Base-by-base conservation (phyloP, 2,888 invertebrate species). In the Chrysopilus asiliformis region DNA sequence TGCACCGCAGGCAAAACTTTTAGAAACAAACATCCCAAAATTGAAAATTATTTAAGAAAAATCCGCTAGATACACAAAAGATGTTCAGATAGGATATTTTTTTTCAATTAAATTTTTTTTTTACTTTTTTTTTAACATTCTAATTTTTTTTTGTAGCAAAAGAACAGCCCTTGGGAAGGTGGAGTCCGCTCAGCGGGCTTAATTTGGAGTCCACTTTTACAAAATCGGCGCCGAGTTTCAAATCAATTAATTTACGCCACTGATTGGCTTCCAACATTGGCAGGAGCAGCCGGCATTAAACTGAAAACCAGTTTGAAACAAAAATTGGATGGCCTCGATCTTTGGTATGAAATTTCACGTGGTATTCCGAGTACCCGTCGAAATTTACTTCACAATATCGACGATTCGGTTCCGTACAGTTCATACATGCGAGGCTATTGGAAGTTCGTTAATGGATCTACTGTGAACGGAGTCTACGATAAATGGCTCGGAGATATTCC, bases 161-260 rank as follows among this genome's bases (percentile, higher is more conserved):
- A 93, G 60, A 68, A 74, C 46, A 77, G 83, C 0, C 67, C 85
- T 1, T 87, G 80, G 73, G 91, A 94, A 62, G 93, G 93, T 3
- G 89, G 75, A 0, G 70, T 87, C 0, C 68, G 86, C 38, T 81
- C 79, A 0, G 74, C 75, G 1, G 82, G 80, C 0, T 75, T 81
- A 29, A 65, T 89, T 33, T 87, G 81, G 74, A 79, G 76, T 49
- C 76, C 83, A 0, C 43, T 67, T 20, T 53, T 75, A n/a, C 54
- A 54, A 13, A 43, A 62, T 30, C 62, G 69, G 5, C 53, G 66
- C 10, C 68, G 72, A 47, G 68, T 82, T 1, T 73, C 70, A 8
- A 59, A 68, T 14, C 66, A 75, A 32, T 62, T 85, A 33, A 73
- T 89, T 54, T 86, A 87, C 52, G 73, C 89, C 9, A 73, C 75